These are phyloP conservation scores for Linepithema humile DNA, from an alignment of 1,140 invertebrate species.

Conservation along the genomic window DNA sequence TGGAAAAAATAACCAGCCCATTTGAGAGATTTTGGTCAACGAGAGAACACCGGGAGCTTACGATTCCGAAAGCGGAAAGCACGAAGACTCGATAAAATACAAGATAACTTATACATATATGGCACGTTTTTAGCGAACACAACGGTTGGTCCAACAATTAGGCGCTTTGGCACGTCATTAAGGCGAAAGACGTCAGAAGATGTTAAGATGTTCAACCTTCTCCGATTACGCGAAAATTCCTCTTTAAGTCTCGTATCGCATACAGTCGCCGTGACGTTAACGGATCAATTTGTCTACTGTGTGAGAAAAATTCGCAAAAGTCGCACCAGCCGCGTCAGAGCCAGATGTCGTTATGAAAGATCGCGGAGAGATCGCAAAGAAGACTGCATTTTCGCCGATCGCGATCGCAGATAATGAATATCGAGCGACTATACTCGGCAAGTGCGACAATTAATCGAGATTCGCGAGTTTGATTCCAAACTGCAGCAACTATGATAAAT, in stretches of 20 bases:
- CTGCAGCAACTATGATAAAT: constrained; percentile 20
- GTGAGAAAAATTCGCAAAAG: not conserved
- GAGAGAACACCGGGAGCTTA: not conserved
- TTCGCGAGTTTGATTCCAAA: not conserved
- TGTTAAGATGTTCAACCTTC: not conserved
- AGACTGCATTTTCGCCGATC: not conserved
- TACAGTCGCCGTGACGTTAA: not conserved
- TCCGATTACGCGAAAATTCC: not conserved
- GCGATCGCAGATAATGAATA: constrained; percentile 28
- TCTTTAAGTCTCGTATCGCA: not conserved
- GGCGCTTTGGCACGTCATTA: not conserved
- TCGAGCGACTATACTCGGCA: not conserved
- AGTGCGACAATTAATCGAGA: constrained; percentile 33
- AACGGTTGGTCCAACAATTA: not conserved
- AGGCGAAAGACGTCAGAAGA: constrained; percentile 1
- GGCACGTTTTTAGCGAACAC: not conserved
- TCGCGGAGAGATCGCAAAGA: not conserved
- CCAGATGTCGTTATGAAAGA: not conserved
- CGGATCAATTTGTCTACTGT: not conserved
- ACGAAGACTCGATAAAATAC: not conserved
- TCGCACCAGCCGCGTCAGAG: not conserved
- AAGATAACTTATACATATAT: not conserved
- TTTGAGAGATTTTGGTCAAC: not conserved
- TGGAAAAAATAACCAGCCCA: not conserved
- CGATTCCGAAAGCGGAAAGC: not conserved